phyloP scores from a whole-genome alignment of 1,140 invertebrate species.

The Brachionus manjavacas region DNA sequence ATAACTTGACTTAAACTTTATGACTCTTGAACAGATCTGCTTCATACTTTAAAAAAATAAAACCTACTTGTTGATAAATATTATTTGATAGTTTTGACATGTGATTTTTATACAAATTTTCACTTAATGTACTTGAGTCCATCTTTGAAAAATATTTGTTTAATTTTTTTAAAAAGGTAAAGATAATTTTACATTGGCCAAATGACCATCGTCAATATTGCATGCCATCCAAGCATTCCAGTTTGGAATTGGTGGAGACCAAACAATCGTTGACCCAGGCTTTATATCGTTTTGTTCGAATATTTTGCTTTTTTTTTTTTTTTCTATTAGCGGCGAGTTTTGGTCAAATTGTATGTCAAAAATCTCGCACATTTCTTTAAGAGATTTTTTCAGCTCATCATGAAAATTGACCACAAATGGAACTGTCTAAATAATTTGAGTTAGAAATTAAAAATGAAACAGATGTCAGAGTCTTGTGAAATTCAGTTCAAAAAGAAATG shows the following conservation, averaged over 20 bases:
- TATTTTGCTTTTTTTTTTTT: neutral
- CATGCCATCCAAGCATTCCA: conserved; percentile 93
- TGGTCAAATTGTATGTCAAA: neutral
- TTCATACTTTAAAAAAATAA: neutral
- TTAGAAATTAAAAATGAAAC: neutral
- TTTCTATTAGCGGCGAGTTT: neutral
- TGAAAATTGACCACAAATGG: neutral
- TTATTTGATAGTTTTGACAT: neutral
- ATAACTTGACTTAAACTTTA: too few species aligned
- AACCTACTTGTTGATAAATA: neutral
- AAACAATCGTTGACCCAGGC: conserved; percentile 58
- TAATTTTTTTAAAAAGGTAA: neutral
- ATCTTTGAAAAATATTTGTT: neutral
- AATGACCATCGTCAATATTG: conserved; percentile 86
- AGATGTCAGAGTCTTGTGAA: too few species aligned
- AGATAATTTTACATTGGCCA: conserved; percentile 65
- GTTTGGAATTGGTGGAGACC: conserved; percentile 87
- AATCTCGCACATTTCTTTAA: neutral
- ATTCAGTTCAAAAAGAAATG: too few species aligned
- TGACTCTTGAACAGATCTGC: too few species aligned
- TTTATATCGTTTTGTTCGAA: neutral
- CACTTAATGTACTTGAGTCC: neutral
- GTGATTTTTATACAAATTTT: neutral
- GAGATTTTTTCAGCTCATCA: neutral
- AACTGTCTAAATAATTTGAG: neutral